Evolutionary conservation across 2,113 vertebrate species (phyloP), one percentile per base, ranked within the genome.

Genomic region (Aegithalos caudatus): DNA sequence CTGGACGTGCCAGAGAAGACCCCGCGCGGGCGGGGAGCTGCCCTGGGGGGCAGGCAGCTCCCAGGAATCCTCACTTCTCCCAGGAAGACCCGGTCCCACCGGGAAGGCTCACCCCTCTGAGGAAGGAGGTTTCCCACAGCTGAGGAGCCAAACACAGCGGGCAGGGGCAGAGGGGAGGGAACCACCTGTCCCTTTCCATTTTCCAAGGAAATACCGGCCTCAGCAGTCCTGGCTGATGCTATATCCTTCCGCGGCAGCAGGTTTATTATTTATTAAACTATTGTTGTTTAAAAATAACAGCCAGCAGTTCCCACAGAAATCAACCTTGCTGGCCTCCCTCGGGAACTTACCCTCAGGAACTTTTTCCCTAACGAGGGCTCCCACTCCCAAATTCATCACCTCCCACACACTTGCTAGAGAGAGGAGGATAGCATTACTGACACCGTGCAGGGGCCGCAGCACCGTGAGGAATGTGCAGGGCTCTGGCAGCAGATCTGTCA

Each of bases 221-320:
- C 58, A 15, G 0, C 38, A 29, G 58, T 80, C 28, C 61, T 2
- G 89, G 29, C 80, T 38, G 64, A 37, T 31, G 73, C 37, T 18
- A 37, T 14, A 71, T 87, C 88, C 85, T 94, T 67, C 90, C 74
- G 20, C 17, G 88, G 77, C 66, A 57, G 81, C 24, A 6, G 15
- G 14, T 21, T 60, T 23, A n/a, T 81, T 85, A 53, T 84, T 92
- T 86, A 57, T 60, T 62, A 38, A 81, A 48, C 74, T 40, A 76
- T 69, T 91, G 86, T 91, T 82, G 78, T 57, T 92, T 73, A 73
- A 92, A 78, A 96, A 95, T 31, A 92, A 66, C 83, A 70, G 61
- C 57, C 58, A 28, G 16, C 14, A 17, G 45, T 56, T 66, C 86
- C 71, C 56, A 44, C 51, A 53, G 81, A 66, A 84, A 67, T 7